Evolutionary conservation across 2,113 vertebrate species (phyloP), one percentile per base, ranked within the genome.

Genomic region (Cranoglanis bouderius): DNA sequence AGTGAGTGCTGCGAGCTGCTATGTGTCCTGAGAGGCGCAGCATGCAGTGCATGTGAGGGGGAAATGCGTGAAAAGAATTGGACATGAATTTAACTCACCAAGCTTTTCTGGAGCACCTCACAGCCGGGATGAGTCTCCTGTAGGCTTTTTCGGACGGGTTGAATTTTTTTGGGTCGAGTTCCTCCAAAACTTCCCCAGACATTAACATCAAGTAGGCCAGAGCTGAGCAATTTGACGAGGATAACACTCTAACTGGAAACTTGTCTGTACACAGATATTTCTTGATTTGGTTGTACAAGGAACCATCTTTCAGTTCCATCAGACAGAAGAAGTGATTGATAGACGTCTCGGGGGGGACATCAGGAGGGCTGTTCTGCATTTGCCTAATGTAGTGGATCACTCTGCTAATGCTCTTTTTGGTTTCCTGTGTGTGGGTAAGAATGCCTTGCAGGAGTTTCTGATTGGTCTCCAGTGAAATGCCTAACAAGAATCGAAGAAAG

Each of bases 221-320:
- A 0, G 91, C 91, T 4, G 94, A 94, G 88, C 94, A 95, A 85
- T 93, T 91, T 12, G 92, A 86, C 0, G 88, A 84, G 43, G 82
- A 91, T 38, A 94, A 46, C 0, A 32, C 40, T 7, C 46, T 77
- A 8, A 72, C 21, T 0, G 49, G 59, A 14, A 16, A 35, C 1
- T 84, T 75, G 5, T 61, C 26, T 12, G 6, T 24, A 14, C 0
- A 88, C 4, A 94, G 85, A 87, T 93, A 94, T 49, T 93, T 90
- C 51, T 85, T 51, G 16, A 95, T 92, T 82, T 93, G 92, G 16
- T 92, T 88, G 85, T 90, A 92, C 75, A 93, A 80, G 85, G 91
- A 94, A 32, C 87, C 32, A 51, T 95, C 93, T 89, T 93, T 92
- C 91, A 94, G 92, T 63, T 94, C 93, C 0, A 93, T 89, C 89